phyloP scores from a whole-genome alignment of 2,888 invertebrate genomes.

The Drosophila sordidapex region DNA sequence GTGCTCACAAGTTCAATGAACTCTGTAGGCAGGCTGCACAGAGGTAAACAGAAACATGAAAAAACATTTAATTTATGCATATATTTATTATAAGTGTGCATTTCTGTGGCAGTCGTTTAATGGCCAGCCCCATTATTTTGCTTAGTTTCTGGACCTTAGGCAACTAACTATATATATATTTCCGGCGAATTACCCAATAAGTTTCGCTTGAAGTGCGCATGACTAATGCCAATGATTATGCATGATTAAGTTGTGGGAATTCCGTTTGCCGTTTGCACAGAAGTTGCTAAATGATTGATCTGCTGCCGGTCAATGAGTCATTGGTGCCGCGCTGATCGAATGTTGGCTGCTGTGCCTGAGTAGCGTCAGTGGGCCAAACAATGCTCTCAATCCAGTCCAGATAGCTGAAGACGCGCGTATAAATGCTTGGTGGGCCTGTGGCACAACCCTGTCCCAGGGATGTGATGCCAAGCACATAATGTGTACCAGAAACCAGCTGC shows the following conservation, averaged over 20 bases:
- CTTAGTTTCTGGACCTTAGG: too few species aligned
- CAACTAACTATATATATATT: background rate
- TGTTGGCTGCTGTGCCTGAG: constrained; percentile 16
- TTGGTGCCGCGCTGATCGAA: constrained; percentile 43
- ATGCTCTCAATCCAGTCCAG: constrained; percentile 78
- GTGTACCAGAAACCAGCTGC: background rate
- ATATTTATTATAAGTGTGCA: background rate
- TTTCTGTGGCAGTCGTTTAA: background rate
- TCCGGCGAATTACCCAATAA: background rate
- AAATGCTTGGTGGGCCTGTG: constrained; percentile 75
- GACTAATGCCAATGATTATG: background rate
- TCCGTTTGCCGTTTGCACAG: background rate
- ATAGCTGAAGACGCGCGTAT: constrained; percentile 74
- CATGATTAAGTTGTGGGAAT: background rate
- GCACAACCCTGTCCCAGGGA: constrained; percentile 77
- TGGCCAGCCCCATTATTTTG: background rate
- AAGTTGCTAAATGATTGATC: background rate
- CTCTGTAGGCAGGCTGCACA: background rate
- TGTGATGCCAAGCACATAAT: constrained; percentile 62
- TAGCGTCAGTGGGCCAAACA: constrained; percentile 66
- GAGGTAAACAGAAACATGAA: too few species aligned
- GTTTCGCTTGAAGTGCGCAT: background rate
- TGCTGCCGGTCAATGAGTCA: too few species aligned
- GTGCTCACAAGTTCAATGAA: background rate
- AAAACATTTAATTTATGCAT: background rate